These are phyloP conservation scores for Hydriomena furcata DNA, from an alignment of 2,888 invertebrate species.

Conservation along the genomic window DNA sequence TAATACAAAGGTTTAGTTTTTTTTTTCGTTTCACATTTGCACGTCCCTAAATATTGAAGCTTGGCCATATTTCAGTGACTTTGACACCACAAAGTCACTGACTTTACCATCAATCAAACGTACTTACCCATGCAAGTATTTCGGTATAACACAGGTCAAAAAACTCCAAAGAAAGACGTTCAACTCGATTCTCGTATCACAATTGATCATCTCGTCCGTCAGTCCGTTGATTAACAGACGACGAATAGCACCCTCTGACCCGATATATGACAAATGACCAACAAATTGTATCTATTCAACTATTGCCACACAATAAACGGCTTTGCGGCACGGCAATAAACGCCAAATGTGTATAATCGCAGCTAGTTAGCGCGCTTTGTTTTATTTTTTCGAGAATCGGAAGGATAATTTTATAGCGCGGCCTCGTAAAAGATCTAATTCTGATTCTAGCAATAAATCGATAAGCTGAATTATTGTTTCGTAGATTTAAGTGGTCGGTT, in stretches of 20 bases:
- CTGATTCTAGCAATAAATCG: slow-evolving; percentile 30
- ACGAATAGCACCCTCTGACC: slow-evolving; percentile 69
- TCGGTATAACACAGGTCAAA: slow-evolving; percentile 28
- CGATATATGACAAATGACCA: slow-evolving; percentile 67
- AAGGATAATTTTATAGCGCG: slow-evolving; percentile 29
- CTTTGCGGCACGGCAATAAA: slow-evolving; percentile 25
- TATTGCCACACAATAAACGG: slow-evolving; percentile 27
- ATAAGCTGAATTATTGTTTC: slow-evolving; percentile 27
- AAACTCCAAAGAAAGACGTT: slow-evolving; percentile 32
- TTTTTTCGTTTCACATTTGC: too few species aligned
- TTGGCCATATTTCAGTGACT: too few species aligned
- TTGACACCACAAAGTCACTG: too few species aligned
- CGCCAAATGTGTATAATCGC: slow-evolving; percentile 8
- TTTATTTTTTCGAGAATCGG: slow-evolving; percentile 32
- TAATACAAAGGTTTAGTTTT: too few species aligned
- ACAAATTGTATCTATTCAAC: slow-evolving; percentile 47
- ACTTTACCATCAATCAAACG: slow-evolving; percentile 18
- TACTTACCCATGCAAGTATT: slow-evolving; percentile 15
- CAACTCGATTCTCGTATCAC: slow-evolving; percentile 46
- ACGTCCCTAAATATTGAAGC: too few species aligned
- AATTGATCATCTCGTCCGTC: slow-evolving; percentile 67
- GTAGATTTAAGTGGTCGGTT: slow-evolving; percentile 19
- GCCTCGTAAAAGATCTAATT: slow-evolving; percentile 39
- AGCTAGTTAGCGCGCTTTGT: slow-evolving; percentile 28
- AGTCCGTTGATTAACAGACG: slow-evolving; percentile 65